Conservation (phyloP, 1,140 invertebrate genomes). For the Helicoverpa armigera region DNA sequence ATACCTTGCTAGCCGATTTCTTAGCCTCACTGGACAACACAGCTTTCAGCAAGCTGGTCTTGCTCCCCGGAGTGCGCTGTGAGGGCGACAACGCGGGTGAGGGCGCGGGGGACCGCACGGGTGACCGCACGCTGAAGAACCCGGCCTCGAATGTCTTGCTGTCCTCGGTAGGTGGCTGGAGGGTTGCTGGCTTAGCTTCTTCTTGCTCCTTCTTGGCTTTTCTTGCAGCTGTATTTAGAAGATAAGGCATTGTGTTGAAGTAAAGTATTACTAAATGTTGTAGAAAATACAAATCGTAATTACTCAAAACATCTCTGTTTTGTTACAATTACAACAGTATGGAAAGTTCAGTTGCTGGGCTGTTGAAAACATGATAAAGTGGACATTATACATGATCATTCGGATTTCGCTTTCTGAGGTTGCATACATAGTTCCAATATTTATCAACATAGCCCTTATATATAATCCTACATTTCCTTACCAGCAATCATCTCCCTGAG, state of each 20-base stretch:
- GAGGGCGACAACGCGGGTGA: conserved; percentile 33
- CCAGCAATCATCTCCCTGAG: conserved; percentile 74
- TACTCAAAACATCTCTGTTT: too few relatives aligned
- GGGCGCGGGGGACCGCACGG: conserved; percentile 64
- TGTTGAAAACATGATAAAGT: too few relatives aligned
- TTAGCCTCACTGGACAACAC: conserved; percentile 74
- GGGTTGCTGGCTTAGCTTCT: background rate
- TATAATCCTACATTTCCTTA: too few relatives aligned
- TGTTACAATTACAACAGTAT: too few relatives aligned
- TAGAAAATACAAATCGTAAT: too few relatives aligned
- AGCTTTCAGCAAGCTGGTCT: conserved; percentile 62
- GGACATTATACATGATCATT: too few relatives aligned
- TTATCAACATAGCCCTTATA: too few relatives aligned
- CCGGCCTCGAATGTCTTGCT: conserved; percentile 75
- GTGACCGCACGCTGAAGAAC: conserved; percentile 71
- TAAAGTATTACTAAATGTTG: too few relatives aligned
- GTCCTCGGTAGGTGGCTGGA: conserved; percentile 25
- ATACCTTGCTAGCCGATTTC: conserved; percentile 70
- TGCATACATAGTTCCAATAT: too few relatives aligned
- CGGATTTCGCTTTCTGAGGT: too few relatives aligned
- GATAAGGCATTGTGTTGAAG: too few relatives aligned
- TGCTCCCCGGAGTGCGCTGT: conserved; percentile 51
- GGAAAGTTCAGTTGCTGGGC: too few relatives aligned
- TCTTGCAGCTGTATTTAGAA: conserved; percentile 63
- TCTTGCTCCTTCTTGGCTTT: conserved; percentile 72